Conservation (phyloP, 1,140 invertebrate species). For the Hyphantria cunea region DNA sequence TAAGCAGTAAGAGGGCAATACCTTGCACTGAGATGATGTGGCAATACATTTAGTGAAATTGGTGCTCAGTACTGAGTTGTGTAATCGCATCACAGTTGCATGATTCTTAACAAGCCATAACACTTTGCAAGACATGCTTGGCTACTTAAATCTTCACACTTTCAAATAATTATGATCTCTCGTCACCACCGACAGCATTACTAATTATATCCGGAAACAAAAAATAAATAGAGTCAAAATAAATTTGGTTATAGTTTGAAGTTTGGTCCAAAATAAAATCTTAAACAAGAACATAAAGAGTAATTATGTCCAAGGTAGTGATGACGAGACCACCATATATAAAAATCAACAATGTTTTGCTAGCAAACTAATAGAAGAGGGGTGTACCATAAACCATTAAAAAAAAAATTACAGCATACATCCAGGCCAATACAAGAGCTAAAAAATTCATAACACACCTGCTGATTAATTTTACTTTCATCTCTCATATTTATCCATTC, state of each 20-base stretch:
- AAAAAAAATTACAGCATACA: constrained; percentile 10
- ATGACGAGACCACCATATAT: constrained; percentile 69
- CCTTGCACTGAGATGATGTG: constrained; percentile 69
- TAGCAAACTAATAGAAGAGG: constrained; percentile 3
- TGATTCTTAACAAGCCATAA: constrained; percentile 55
- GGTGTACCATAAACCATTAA: constrained; percentile 8
- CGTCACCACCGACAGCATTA: constrained; percentile 67
- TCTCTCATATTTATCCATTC: constrained; percentile 45
- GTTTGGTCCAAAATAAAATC: constrained; percentile 2
- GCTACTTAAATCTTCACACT: constrained; percentile 36
- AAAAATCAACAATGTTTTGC: background rate
- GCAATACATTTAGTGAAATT: constrained; percentile 64
- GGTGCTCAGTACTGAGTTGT: constrained; percentile 48
- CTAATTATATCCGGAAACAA: constrained; percentile 57
- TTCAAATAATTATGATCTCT: constrained; percentile 59
- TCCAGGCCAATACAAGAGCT: constrained; percentile 24
- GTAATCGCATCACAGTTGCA: constrained; percentile 46
- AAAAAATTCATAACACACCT: constrained; percentile 65
- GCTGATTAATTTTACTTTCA: constrained; percentile 54
- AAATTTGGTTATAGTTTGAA: background rate
- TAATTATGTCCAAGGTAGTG: constrained; percentile 27
- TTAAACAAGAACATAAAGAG: background rate
- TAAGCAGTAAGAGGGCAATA: constrained; percentile 44
- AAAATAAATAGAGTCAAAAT: constrained; percentile 35
- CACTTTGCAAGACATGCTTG: constrained; percentile 61